phyloP scores from a whole-genome alignment of 2,113 vertebrate species.

The Dromas ardeola region DNA sequence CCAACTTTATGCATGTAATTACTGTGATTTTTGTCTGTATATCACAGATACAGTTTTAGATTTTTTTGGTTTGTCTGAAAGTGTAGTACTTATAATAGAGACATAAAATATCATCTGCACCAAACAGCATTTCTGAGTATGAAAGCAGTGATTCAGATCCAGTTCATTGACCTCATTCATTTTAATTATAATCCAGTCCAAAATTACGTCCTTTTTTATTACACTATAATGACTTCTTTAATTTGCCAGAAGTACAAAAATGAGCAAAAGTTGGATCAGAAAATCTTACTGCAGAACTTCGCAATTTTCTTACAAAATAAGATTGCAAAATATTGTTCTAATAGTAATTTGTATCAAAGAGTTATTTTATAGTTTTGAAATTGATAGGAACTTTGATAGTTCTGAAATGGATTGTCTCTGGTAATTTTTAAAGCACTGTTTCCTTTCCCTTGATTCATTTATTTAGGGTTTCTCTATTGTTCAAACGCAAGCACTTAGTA shows the following conservation, averaged over 20 bases:
- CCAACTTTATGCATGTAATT: not conserved
- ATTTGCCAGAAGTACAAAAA: not conserved
- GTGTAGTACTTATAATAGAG: not conserved
- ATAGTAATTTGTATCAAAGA: not conserved
- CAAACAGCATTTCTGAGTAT: not conserved
- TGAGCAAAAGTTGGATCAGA: not conserved
- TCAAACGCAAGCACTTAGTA: not conserved
- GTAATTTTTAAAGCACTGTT: not conserved
- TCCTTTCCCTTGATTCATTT: not conserved
- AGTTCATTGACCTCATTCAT: not conserved
- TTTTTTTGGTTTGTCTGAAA: not conserved
- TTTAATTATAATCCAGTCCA: constrained; percentile 3
- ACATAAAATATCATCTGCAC: not conserved
- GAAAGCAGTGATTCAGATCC: not conserved
- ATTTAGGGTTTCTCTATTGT: not conserved
- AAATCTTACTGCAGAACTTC: not conserved
- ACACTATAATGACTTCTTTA: not conserved
- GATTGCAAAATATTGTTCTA: not conserved
- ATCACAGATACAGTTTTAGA: not conserved
- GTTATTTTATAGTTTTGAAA: not conserved
- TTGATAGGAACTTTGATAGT: not conserved
- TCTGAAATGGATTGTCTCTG: not conserved
- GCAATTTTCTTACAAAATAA: not conserved
- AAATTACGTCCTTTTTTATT: not conserved
- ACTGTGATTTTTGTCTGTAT: not conserved